Base-by-base conservation (phyloP, 2,113 vertebrate genomes). In the Amblyopsis rosae region DNA sequence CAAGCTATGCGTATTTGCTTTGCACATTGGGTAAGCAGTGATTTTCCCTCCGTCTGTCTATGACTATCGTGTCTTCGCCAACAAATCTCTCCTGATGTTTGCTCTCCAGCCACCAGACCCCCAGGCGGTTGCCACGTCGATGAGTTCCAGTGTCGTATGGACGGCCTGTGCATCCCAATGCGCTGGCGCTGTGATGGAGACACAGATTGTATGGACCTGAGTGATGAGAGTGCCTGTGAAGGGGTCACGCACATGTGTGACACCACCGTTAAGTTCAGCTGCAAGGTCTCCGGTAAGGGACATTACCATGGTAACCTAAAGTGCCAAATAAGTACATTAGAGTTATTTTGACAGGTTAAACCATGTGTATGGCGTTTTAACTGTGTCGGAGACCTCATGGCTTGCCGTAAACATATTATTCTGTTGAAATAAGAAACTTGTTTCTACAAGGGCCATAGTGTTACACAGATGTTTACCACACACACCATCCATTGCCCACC, bases 131-230 rank as follows among this genome's bases (percentile, higher is more conserved):
- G 97, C 90, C 97, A 99, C 80, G 90, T 85, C 0, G 96, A 99
- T 0, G 97, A 98, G 85, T 98, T 99, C 87, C 96, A 99, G 92
- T 99, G 97, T 83, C 91, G 94, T 1, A 92, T 98, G 90, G 97
- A 99, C 0, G 94, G 95, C 0, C 89, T 98, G 19, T 99, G 97
- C 87, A 98, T 99, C 84, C 97, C 96, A 77, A 94, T 93, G 93
- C 94, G 97, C 67, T 99, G 97, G 97, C 95, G 94, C 68, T 99
- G 96, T 0, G 97, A 99, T 0, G 97, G 97, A 0, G 96, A 98
- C 90, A 96, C 95, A 0, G 96, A 99, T 88, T 99, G 97, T 61
- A 98, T 98, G 94, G 97, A 99, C 81, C 94, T 96, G 60, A 98
- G 96, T 0, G 97, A 99, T 0, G 97, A 99, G 89, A 97, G 94